A percentile compares a stretch with the other conserved stretches of the same genome.
These are phyloP conservation scores for Centrocercus urophasianus DNA, from an alignment of 2,113 vertebrate species.

Conservation along the genomic window DNA sequence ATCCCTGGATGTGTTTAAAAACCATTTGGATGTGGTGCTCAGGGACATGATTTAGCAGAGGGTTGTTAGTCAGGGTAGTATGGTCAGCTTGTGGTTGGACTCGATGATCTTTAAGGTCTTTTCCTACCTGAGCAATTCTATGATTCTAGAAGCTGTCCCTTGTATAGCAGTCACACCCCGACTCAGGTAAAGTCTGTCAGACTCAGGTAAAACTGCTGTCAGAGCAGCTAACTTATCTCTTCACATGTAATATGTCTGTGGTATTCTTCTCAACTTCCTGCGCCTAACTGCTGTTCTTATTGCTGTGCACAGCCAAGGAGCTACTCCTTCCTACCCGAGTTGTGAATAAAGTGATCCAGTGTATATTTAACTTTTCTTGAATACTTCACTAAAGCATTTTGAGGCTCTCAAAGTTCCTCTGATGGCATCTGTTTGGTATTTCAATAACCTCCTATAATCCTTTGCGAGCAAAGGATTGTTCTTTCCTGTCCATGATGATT, in stretches of 20 bases:
- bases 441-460: neutral
- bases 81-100: too few relatives aligned
- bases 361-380: neutral
- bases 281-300: constrained; percentile 48
- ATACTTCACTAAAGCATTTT: neutral
- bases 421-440: neutral
- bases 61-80: too few relatives aligned
- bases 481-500: neutral
- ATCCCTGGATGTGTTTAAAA: too few relatives aligned
- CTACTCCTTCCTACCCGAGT: neutral
- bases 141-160: neutral
- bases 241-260: constrained; percentile 45
- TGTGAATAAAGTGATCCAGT: neutral
- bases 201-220: constrained; percentile 26
- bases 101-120: too few relatives aligned
- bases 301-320: neutral
- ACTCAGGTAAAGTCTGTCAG: constrained; percentile 4
- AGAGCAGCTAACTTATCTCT: constrained; percentile 25
- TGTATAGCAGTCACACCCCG: neutral
- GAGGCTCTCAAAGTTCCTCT: neutral
- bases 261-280: constrained; percentile 67
- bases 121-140: too few relatives aligned
- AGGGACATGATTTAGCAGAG: too few relatives aligned
- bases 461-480: neutral
- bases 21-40: too few relatives aligned